Evolutionary conservation across 2,888 invertebrate genomes (phyloP), one percentile per base, ranked within the genome.

Genomic region (Unio pictorum): DNA sequence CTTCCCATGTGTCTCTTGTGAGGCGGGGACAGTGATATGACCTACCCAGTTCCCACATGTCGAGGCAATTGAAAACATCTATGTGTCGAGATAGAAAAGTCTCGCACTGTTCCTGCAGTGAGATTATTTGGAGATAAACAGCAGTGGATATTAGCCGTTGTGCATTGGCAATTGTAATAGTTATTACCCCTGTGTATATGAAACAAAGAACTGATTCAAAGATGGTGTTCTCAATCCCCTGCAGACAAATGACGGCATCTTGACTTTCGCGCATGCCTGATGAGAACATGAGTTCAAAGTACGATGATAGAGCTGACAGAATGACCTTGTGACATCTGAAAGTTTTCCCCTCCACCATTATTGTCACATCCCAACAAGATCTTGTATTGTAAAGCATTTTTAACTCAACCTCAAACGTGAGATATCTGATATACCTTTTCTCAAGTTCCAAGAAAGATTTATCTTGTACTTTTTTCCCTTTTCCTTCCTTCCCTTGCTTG

Each of bases 11-110:
- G 79, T 93, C 93, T n/a, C 92, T 91, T 83, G 94, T 93, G 62
- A 96, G 91, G 68, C 93, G 93, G 68, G 91, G 92, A 87, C 94
- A 94, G 85, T 94, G 94, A 81, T 94, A 93, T 69, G 93, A 92
- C 79, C 93, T 93, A n/a, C 95, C 95, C 90, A 96, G 95, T 82
- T 93, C 92, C 93, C 95, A 93, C 64, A 96, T 94, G 56, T 95
- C 94, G 76, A 96, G 93, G 87, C 95, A 95, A 89, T 96, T 97
- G 77, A 93, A 93, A 0, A 94, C 93, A 54, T 91, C 93, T 30
- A 96, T 91, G 70, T 93, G 93, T 63, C 90, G 90, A 70, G 93
- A 92, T 55, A 97, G 92, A 86, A 93, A 95, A 58, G 94, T 93
- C 84, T 94, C 95, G 90, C 96, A 96, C 45, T 94, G 92, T 72